Base-by-base conservation (phyloP, 2,888 invertebrate species). In the Deilephila elpenor region DNA sequence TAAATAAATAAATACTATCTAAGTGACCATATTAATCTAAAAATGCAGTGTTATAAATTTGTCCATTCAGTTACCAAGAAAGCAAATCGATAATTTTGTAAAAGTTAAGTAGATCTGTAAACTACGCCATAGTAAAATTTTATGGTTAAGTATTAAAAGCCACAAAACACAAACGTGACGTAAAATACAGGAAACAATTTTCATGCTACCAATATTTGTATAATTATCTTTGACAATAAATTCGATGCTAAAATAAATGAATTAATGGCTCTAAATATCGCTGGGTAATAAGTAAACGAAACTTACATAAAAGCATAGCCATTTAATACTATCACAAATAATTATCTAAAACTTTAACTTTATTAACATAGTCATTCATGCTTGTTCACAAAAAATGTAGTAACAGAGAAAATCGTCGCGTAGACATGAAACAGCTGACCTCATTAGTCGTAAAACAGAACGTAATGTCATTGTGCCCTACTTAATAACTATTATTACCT, bases 281-380 rank as follows among this genome's bases (percentile, higher is more conserved):
- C 67, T 67, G 67, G 67, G 67, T 67, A 17, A 67, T 67, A 67
- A 34, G 59, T 56, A 56, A 71, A 72, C 61, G 51, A 73, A 71
- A 74, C 64, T 70, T 72, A 76, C 73, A 70, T 72, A 51, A 64
- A 25, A 78, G 74, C 79, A 80, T 80, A 80, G 78, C 77, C 79
- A 75, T 76, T 75, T 75, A 64, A 75, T 76, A 76, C 72, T 78
- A 80, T 78, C 79, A 80, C 77, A 78, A 80, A 76, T 75, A 76
- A 59, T 70, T 37, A 59, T 59, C 72, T 67, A 67, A 67, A 67
- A 64, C 56, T 59, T 72, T 64, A 67, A 72, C 64, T 34, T 37
- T 67, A 71, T 14, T 67, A 67, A 59, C 51, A 56, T 34, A 64
- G 29, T 37, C 64, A 59, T 67, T n/a, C 64, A 72, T 59, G 56